Evolutionary conservation across 2,888 invertebrate species (phyloP), one percentile per base, ranked within the genome.

Genomic region (Plagodis dolabraria): DNA sequence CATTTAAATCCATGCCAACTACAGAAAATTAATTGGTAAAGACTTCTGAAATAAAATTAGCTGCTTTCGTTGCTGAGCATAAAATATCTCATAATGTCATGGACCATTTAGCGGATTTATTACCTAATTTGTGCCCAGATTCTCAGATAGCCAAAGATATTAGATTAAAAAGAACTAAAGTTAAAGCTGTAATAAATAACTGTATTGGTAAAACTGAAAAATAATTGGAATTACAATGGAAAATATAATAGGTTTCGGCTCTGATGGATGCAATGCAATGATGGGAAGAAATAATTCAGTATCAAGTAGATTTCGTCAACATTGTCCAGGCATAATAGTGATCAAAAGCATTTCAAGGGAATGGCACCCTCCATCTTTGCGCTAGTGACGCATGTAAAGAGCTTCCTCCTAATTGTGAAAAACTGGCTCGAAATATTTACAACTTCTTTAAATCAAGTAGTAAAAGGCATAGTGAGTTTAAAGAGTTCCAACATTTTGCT

Each of bases 351-450:
- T 67, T 46, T 70, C n/a, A n/a, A n/a, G n/a, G n/a, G n/a, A n/a
- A 68, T 49, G 65, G 67, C 47, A 65, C 67, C 0, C 48, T 66
- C 10, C 68, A 68, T 50, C 33, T 68, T 7, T 70, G 67, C 22
- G 57, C 67, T 1, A 57, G 53, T 36, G 60, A 67, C 0, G 67
- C 67, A 0, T 59, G 59, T 35, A 63, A 68, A 51, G 12, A 64
- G 42, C 12, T 69, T n/a, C 67, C 67, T 36, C 6, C 9, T 5
- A 42, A 60, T 9, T 53, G 54, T 45, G 71, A 69, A 65, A 56
- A 53, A 8, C 43, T 71, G n/a, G 40, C 64, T 12, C 52, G 64
- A 9, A 12, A 7, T 8, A 56, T 64, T n/a, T 64, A 61, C 38
- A 61, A 56, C 35, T 49, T 36, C 50, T 63, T 63, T 10, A 43